Evolutionary conservation across 2,797 vertebrate genomes (phyloP), one percentile per base, ranked within the genome.

Genomic region (Crocidura indochinensis): DNA sequence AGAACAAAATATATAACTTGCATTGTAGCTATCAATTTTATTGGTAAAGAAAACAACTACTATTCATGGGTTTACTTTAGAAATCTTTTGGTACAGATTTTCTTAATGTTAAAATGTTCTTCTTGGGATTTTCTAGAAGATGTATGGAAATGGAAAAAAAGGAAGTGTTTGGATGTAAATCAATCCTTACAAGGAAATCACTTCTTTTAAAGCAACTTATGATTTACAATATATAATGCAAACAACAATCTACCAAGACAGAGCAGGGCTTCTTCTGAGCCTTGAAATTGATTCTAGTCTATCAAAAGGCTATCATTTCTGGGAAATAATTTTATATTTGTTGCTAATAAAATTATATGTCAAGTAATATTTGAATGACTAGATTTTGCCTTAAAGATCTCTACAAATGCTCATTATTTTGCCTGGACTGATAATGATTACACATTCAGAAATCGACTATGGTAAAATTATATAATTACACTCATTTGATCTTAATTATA

Each of bases 51-150:
- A 84, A 93, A 67, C 38, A 94, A 53, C 76, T 56, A 4, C 51
- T 68, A 46, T 85, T 90, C 71, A 81, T 38, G 81, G 51, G n/a
- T 68, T 91, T 85, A 76, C 29, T 29, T 81, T 79, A 91, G 49
- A 88, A 87, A 82, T 87, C 11, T 79, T 96, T 88, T 84, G 60
- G 69, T 93, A 75, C 29, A 68, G 19, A 69, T 88, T 95, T 92
- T 27, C 38, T 85, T 93, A 88, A 79, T 3, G 8, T 73, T 22
- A 75, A 87, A 95, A 81, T 90, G 11, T 75, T 82, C 75, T 86
- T 83, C 74, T 72, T 93, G 79, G 29, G 49, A 90, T 80, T 89
- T 90, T 87, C 64, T 56, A 47, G 71, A 67, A 83, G 15, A 49
- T 73, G 22, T 78, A 67, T 47, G 83, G 12, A 92, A 92, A 76